Evolutionary conservation across 64 coral and sea anemone species (phyloP).

Genomic region (Pachyseris speciosa): DNA sequence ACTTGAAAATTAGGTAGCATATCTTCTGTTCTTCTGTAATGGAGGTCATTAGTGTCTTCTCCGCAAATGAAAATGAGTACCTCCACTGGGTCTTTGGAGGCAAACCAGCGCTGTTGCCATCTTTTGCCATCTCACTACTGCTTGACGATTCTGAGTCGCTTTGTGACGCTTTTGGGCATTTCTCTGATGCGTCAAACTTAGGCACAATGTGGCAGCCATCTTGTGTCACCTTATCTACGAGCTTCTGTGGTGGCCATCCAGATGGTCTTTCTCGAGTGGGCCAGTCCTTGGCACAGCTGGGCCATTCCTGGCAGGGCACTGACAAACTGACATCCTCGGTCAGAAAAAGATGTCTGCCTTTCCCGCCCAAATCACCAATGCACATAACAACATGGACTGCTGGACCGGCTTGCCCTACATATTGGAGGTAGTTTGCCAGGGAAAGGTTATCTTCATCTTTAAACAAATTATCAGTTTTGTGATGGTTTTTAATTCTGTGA

Average conservation of each 20-base stretch:
- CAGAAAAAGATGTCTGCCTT: constrained; percentile 31
- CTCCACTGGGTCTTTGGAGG: constrained; percentile 39
- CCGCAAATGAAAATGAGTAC: constrained; percentile 57
- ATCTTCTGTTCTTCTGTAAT: constrained; percentile 67
- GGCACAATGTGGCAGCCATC: constrained; percentile 64
- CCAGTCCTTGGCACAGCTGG: constrained; percentile 52
- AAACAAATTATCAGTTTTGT: neutral
- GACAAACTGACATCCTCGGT: constrained; percentile 69
- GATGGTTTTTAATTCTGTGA: constrained; percentile 13
- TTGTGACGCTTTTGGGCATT: neutral
- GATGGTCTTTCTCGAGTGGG: constrained; percentile 9
- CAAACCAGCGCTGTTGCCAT: neutral
- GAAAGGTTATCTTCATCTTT: constrained; percentile 23
- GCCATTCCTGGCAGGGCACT: constrained; percentile 59
- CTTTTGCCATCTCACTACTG: neutral
- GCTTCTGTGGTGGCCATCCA: constrained; percentile 38
- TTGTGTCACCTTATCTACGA: constrained; percentile 44
- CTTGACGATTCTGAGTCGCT: neutral
- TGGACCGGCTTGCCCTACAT: constrained; percentile 62
- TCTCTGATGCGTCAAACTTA: constrained; percentile 36
- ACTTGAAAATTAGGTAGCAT: constrained; percentile 68
- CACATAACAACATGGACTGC: constrained; percentile 61
- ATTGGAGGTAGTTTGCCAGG: constrained; percentile 25
- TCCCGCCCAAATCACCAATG: neutral
- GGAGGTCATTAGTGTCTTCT: constrained; percentile 67